A percentile compares a stretch with the other conserved stretches of the same genome.
Conservation (phyloP, 1,140 invertebrate genomes). For the Aricia agestis region DNA sequence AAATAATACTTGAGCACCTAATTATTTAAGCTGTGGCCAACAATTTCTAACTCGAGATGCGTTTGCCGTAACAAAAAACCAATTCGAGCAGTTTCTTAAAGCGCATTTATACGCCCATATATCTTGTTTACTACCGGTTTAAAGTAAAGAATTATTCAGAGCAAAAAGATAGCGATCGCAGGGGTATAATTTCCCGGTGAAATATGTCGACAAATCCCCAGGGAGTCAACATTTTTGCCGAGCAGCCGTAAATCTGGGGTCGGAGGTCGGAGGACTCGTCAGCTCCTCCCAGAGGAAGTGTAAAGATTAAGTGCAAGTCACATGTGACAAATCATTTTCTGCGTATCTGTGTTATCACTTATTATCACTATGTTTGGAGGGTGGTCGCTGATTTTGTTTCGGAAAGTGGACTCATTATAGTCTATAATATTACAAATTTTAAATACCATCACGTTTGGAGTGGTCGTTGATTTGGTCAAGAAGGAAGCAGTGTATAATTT, state of each 20-base stretch:
- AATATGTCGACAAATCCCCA: conserved; percentile 36
- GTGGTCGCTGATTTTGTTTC: background rate
- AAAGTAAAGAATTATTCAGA: conserved; percentile 8
- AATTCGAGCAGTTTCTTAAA: background rate
- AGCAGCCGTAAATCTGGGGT: conserved; percentile 37
- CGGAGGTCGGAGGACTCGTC: conserved; percentile 27
- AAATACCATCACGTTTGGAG: too few species aligned
- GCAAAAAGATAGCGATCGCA: background rate
- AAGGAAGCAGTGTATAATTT: too few species aligned
- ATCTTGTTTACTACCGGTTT: background rate
- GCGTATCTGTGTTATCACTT: background rate
- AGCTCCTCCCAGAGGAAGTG: conserved; percentile 21
- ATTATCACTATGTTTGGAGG: background rate
- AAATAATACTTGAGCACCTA: too few species aligned
- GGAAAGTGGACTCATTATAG: background rate
- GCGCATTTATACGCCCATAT: background rate
- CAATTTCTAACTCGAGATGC: background rate
- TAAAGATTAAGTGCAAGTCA: background rate
- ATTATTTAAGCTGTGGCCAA: too few species aligned
- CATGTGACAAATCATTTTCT: background rate
- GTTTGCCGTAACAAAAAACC: background rate
- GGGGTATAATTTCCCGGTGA: conserved; percentile 41
- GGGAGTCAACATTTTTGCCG: conserved; percentile 34
- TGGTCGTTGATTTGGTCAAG: too few species aligned
- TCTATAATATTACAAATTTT: too few species aligned